Evolutionary conservation across 2,797 vertebrate species (phyloP).

Genomic region (Atherinosoma microstoma): DNA sequence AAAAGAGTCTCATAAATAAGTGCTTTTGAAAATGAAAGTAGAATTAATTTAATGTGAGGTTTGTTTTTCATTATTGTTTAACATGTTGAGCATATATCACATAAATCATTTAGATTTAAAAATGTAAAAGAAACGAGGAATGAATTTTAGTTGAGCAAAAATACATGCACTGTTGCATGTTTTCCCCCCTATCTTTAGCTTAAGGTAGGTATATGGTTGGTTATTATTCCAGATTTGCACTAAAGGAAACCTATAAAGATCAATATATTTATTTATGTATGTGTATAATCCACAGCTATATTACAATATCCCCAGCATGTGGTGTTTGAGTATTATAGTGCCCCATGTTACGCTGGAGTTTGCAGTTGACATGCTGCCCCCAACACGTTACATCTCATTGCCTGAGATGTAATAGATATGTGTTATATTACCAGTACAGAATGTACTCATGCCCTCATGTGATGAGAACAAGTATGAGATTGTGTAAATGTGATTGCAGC

Average conservation of each 20-base stretch:
- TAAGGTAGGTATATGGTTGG: background rate
- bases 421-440: background rate
- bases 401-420: background rate
- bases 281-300: background rate
- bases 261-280: background rate
- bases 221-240: background rate
- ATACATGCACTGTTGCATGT: background rate
- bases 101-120: background rate
- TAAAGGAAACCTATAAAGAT: background rate
- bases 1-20: background rate
- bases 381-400: background rate
- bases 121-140: background rate
- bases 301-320: background rate
- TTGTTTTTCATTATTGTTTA: background rate
- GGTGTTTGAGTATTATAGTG: background rate
- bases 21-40: background rate
- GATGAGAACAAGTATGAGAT: constrained; percentile 3
- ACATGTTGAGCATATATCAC: background rate
- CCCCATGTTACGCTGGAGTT: background rate
- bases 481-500: constrained; percentile 27
- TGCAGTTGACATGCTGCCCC: background rate
- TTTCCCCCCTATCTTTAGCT: background rate
- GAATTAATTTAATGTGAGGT: background rate
- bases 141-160: background rate
- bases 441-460: background rate